Conservation (phyloP, 1,140 invertebrate genomes). For the Archegozetes longisetosus region DNA sequence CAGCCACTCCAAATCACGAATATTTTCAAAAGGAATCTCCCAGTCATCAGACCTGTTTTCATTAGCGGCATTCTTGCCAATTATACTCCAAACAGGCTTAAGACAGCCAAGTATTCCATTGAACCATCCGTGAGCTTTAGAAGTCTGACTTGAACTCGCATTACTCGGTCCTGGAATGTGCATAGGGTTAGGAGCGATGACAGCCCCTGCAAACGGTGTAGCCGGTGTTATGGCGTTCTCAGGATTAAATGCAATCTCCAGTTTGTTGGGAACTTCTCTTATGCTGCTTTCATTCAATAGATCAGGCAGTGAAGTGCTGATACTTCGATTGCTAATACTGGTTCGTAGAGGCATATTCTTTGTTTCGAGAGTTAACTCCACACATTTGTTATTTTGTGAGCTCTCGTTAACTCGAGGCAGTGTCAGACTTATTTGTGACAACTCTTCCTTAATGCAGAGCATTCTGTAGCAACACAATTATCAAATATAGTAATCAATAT, state of each 20-base stretch:
- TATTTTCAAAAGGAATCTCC: conserved; percentile 86
- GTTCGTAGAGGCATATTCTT: not conserved
- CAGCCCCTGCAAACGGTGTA: not conserved
- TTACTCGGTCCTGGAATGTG: not conserved
- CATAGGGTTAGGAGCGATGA: not conserved
- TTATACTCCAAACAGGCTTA: conserved; percentile 62
- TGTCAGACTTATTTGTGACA: conserved; percentile 36
- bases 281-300: not conserved
- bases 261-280: not conserved
- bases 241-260: not conserved
- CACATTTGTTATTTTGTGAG: not conserved
- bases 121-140: conserved; percentile 41
- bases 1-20: conserved; percentile 77
- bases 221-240: not conserved
- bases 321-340: not conserved
- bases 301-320: conserved; percentile 3
- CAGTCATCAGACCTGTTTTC: conserved; percentile 57
- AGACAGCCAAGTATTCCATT: conserved; percentile 70
- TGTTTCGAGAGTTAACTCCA: not conserved
- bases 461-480: conserved; percentile 35
- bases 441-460: conserved; percentile 46
- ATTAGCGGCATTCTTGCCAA: conserved; percentile 47
- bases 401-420: not conserved
- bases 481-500: not conserved
- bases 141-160: not conserved